Evolutionary conservation across 2,113 vertebrate species (phyloP), one percentile per base, ranked within the genome.

Genomic region (Leptosomus discolor): DNA sequence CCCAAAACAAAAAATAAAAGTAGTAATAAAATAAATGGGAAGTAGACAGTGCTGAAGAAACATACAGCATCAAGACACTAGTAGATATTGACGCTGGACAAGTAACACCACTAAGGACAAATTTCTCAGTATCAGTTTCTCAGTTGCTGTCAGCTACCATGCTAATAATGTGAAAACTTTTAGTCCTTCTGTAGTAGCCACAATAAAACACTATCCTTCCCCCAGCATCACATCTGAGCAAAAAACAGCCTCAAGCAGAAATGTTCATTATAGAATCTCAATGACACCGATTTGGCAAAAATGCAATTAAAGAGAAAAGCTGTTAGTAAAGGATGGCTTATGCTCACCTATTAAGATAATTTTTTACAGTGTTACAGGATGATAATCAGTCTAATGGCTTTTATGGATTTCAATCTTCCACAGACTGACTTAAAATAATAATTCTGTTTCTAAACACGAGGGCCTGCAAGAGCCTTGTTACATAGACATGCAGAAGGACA

Each of bases 321-420:
- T 93, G 50, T 96, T 97, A 95, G 74, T 43, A 81, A 81, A 91
- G 43, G 37, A 87, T 85, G 91, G 75, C 34, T 96, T 80, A 46
- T 0, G 0, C 21, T 90, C 83, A 92, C 56, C 92, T 89, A 93
- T 94, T 92, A 96, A 85, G 85, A 85, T 89, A 15, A 70, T 94
- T 98, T 95, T 80, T 96, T 53, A 94, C 89, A 91, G 91, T 70
- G 39, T 83, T 88, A 81, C 63, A 73, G 71, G 53, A 73, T 56
- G 60, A 70, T 88, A 95, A 97, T 97, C 85, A 97, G 43, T 53
- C 80, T 95, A 95, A 94, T 87, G 77, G 78, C 57, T 92, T 92
- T 96, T 85, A 96, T 75, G 51, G 90, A 91, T 96, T 95, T 92
- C 45, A 48, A 12, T 88, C 85, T 97, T 94, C 79, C n/a, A 57